Conservation (phyloP, 2,113 vertebrate genomes). For the Actenoides lindsayi region DNA sequence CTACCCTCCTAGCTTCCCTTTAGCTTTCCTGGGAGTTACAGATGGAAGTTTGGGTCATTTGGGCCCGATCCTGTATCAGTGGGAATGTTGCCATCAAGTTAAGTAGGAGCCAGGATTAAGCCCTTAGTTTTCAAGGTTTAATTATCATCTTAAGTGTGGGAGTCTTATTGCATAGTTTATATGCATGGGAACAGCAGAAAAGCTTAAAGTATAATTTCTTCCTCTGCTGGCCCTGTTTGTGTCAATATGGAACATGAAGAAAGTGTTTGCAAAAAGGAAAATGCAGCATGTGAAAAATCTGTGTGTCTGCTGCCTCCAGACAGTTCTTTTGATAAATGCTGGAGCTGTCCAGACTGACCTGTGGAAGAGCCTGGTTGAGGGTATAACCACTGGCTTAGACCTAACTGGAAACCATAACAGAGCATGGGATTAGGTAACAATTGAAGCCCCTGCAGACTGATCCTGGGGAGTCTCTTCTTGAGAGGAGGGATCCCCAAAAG, state of each 20-base stretch:
- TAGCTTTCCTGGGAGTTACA: background rate
- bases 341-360: background rate
- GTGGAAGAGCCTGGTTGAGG: background rate
- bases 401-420: background rate
- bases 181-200: slow-evolving; percentile 61
- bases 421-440: background rate
- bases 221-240: slow-evolving; percentile 52
- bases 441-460: background rate
- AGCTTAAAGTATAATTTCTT: slow-evolving; percentile 69
- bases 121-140: slow-evolving; percentile 57
- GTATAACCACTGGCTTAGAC: background rate
- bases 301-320: background rate
- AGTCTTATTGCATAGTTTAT: slow-evolving; percentile 44
- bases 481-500: background rate
- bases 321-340: background rate
- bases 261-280: background rate
- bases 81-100: slow-evolving; percentile 15
- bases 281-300: background rate
- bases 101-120: slow-evolving; percentile 26
- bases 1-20: background rate
- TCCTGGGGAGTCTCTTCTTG: background rate
- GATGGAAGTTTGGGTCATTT: background rate
- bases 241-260: slow-evolving; percentile 29
- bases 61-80: background rate
- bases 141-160: slow-evolving; percentile 2